Base-by-base conservation (phyloP, 1,140 invertebrate species). In the Stegodyphus mimosarum region DNA sequence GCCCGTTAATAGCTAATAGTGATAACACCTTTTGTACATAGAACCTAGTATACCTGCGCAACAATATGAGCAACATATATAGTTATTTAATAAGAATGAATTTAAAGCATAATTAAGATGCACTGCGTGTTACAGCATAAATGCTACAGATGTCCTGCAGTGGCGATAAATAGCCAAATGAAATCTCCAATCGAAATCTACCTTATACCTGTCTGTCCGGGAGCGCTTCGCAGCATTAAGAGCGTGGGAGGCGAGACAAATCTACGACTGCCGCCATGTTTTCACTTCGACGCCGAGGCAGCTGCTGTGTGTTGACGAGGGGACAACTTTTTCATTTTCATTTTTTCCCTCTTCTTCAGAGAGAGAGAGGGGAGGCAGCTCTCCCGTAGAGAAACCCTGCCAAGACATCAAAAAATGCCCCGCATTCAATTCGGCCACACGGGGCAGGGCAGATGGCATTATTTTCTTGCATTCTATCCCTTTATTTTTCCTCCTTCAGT, bases 341-440 rank as follows among this genome's bases (percentile, higher is more conserved):
- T 71, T 1, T 78, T 78, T 67, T 78, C 69, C 53, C 18, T 18
- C 18, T 67, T 15, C 64, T 50, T 11, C 33, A 6, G 9, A 67
- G 66, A 18, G 17, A 48, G 17, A 48, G 74, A 76, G 74, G 74
- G 50, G 49, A n/a, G 49, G 48, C 49, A 51, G 76, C 66, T 80
- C 78, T 72, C 78, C 78, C 48, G 78, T 71, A 55, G 78, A 71
- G 78, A 80, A 72, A 72, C 78, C 78, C 78, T 80, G 78, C 78
- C 78, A 80, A 80, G 78, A 71, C 69, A 80, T 80, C 66, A 70
- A 70, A 78, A 67, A 76, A 76, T 76, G 74, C 66, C 74, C 74
- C 66, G 74, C 74, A 52, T 52, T 67, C 76, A 78, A 78, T 78
- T 78, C 76, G 76, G 76, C 76, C 76, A 78, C 76, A 78, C 63